Evolutionary conservation across 2,888 invertebrate genomes (phyloP), one percentile per base, ranked within the genome.

Genomic region (Craniophora ligustri): DNA sequence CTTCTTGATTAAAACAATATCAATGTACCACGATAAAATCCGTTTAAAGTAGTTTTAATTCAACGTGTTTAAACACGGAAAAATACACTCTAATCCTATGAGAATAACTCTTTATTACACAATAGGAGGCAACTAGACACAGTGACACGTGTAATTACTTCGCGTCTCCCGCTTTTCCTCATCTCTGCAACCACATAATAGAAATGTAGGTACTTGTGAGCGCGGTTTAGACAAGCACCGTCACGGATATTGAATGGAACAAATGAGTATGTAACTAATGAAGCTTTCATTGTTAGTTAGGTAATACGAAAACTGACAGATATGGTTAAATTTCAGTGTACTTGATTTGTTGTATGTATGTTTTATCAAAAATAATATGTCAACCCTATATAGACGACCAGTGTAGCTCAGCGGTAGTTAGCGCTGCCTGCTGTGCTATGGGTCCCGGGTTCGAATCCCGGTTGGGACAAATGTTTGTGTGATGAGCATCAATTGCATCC

Each of bases 111-210:
- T 50, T 57, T 53, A 42, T 35, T 36, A 23, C 53, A 75, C 61
- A 69, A 66, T 56, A 38, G 32, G 11, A 63, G 41, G 36, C 55
- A 67, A 66, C 63, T 57, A 58, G 58, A 69, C 47, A 54, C 67
- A 67, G 42, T 55, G 72, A 67, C 62, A 67, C 65, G 55, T 66
- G 50, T 72, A 66, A 75, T 75, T 75, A 75, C 65, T 51, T 60
- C 41, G 14, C 41, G 21, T 26, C n/a, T 26, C 23, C 23, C 10
- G 42, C 32, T 14, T 18, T 38, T 41, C 53, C 31, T 23, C 26
- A 28, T 26, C 31, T 47, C 36, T 40, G 50, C 51, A 54, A 47
- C 46, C 42, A 56, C 58, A 58, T 63, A 66, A 61, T 63, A 68
- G 57, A 65, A 65, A 53, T 38, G 53, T 70, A 48, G 26, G n/a